A percentile compares a stretch with the other conserved stretches of the same genome.
These are phyloP conservation scores for Sitta carolinensis DNA, from an alignment of 2,797 vertebrate genomes.

Conservation along the genomic window DNA sequence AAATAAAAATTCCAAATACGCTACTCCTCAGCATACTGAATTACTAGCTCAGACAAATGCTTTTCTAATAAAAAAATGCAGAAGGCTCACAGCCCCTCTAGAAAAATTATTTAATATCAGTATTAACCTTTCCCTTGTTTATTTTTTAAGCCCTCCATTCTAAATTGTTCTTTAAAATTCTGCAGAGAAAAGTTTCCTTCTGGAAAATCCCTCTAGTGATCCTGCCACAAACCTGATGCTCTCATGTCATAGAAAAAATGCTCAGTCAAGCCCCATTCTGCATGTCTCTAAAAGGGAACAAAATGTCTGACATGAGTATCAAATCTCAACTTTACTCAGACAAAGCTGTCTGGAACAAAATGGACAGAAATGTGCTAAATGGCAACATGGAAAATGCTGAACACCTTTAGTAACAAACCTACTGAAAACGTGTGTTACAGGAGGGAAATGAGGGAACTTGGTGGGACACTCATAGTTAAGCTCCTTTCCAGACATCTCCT, in stretches of 20 bases:
- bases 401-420: background rate
- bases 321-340: background rate
- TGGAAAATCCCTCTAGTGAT: background rate
- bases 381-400: background rate
- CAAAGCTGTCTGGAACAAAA: background rate
- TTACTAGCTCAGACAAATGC: background rate
- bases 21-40: background rate
- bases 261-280: background rate
- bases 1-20: background rate
- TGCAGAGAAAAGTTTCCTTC: background rate
- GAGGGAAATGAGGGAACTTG: background rate
- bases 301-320: background rate
- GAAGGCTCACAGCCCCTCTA: background rate
- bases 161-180: background rate
- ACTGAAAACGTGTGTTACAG: background rate
- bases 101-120: background rate
- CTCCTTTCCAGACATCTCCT: background rate
- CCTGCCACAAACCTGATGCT: background rate
- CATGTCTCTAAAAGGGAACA: background rate
- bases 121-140: background rate
- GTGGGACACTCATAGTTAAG: background rate
- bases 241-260: background rate
- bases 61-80: background rate
- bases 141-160: background rate
- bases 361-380: background rate